These are phyloP conservation scores for Drosophila takahashii DNA, from an alignment of 1,140 invertebrate genomes.

Conservation along the genomic window DNA sequence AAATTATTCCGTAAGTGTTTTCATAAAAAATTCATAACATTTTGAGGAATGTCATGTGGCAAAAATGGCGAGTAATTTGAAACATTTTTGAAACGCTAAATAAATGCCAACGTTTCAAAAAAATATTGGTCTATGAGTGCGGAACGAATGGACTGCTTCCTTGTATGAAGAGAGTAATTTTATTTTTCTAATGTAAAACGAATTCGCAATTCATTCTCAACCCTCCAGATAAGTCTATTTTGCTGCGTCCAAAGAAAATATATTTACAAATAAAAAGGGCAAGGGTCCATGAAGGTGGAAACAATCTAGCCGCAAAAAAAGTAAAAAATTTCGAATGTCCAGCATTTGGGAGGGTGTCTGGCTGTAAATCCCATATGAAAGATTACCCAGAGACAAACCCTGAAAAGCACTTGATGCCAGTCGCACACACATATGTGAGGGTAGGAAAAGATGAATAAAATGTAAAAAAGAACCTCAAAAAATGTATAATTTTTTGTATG, in stretches of 20 bases:
- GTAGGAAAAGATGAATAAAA: constrained; percentile 72
- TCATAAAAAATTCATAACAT: constrained; percentile 58
- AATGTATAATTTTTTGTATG: constrained; percentile 61
- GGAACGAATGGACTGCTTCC: constrained; percentile 20
- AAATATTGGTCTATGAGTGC: constrained; percentile 18
- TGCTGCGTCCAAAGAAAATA: constrained; percentile 51
- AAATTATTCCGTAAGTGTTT: constrained; percentile 71
- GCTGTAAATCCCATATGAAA: constrained; percentile 75
- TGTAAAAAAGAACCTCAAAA: constrained; percentile 69
- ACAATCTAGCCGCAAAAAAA: constrained; percentile 41
- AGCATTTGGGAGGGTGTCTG: constrained; percentile 58
- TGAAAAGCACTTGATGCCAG: constrained; percentile 62
- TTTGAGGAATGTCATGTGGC: constrained; percentile 15
- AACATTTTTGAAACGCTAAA: constrained; percentile 15
- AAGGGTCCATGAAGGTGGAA: constrained; percentile 35
- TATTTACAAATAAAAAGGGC: constrained; percentile 65
- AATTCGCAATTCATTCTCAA: constrained; percentile 38
- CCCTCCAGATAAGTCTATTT: constrained; percentile 51
- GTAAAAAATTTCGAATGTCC: constrained; percentile 50
- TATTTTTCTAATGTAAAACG: constrained; percentile 36
- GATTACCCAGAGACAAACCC: constrained; percentile 54
- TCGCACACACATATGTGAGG: constrained; percentile 31
- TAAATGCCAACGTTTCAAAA: constrained; percentile 27
- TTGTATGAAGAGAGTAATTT: constrained; percentile 2
- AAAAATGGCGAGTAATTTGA: constrained; percentile 15